Base-by-base conservation (phyloP, 2,888 invertebrate genomes). In the Ellobium chinense region DNA sequence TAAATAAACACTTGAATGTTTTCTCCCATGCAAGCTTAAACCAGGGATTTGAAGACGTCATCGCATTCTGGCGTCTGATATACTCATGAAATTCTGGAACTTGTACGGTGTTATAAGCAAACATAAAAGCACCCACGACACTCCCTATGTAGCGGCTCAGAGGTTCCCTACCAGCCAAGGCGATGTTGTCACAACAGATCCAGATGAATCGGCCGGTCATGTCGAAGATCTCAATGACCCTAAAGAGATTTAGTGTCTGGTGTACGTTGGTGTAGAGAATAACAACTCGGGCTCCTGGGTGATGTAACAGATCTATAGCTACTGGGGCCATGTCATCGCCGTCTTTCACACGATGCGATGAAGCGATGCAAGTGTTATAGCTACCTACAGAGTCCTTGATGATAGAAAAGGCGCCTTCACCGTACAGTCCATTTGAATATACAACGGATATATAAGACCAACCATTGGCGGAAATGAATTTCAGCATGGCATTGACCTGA, bases 381-480 rank as follows among this genome's bases (percentile, higher is more conserved):
- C 74, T 31, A 9, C 76, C 36, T 1, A 86, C 85, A 5, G 82
- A 29, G 5, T 46, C 12, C 36, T 82, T 78, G 18, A 89, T 76
- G 12, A 69, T 62, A 24, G 83, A 80, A 54, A 84, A 83, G 0
- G 84, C 87, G 3, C 80, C 81, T 62, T 85, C 86, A 1, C 89
- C 89, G 68, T 87, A 90, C 62, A 85, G 84, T 7, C 96, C 96
- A 88, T 95, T 95, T 1, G 95, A 95, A 91, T 96, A 95, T 78
- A 96, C 95, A n/a, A 95, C 95, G 69, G 95, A 95, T 65, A 96
- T 95, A 91, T 96, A 96, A n/a, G 95, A 96, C 96, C 96, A 96
- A 91, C 95, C 95, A 66, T 88, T 87, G 69, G 84, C 80, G 7
- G 66, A 34, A 29, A 89, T 77, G 9, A 90, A 72, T 27, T 69